A percentile compares a stretch with the other conserved stretches of the same genome.
Conservation (phyloP, 2,797 vertebrate species). For the Schizothorax lantsangensis region DNA sequence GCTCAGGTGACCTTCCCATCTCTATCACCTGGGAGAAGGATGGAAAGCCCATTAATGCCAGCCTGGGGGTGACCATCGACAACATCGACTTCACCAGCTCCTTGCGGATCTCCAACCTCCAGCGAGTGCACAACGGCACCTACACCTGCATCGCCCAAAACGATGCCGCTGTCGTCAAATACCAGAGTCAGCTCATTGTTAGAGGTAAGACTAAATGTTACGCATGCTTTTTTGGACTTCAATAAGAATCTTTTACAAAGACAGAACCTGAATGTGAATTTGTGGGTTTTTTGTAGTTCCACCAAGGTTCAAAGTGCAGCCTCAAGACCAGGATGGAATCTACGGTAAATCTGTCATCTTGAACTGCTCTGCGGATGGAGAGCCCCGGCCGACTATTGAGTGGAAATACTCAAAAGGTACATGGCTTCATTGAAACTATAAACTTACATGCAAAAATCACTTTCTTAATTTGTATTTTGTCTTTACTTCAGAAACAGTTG, state of each 20-base stretch:
- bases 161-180: slow-evolving; percentile 92
- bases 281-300: slow-evolving; percentile 81
- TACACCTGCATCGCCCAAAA: slow-evolving; percentile 97
- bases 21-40: slow-evolving; percentile 99
- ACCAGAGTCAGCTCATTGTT: slow-evolving; percentile 95
- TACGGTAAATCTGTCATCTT: slow-evolving; percentile 96
- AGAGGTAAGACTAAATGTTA: slow-evolving; percentile 79
- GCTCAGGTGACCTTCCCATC: slow-evolving; percentile 96
- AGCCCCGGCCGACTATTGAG: slow-evolving; percentile 95
- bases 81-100: slow-evolving; percentile 99
- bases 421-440: not conserved
- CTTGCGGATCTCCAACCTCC: slow-evolving; percentile 94
- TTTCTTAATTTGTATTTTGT: not conserved
- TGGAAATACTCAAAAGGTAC: slow-evolving; percentile 99
- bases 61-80: slow-evolving; percentile 95
- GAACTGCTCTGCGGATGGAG: slow-evolving; percentile 96
- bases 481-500: not conserved
- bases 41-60: slow-evolving; percentile 90
- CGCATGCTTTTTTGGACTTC: not conserved
- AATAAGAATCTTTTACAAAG: not conserved
- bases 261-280: not conserved
- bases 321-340: slow-evolving; percentile 96
- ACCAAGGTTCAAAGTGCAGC: slow-evolving; percentile 96
- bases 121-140: slow-evolving; percentile 95
- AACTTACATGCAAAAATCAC: not conserved